Percentiles rank a stretch among this genome's conserved stretches.
Conservation (phyloP, 2,797 vertebrate genomes). For the Eutrigla gurnardus region DNA sequence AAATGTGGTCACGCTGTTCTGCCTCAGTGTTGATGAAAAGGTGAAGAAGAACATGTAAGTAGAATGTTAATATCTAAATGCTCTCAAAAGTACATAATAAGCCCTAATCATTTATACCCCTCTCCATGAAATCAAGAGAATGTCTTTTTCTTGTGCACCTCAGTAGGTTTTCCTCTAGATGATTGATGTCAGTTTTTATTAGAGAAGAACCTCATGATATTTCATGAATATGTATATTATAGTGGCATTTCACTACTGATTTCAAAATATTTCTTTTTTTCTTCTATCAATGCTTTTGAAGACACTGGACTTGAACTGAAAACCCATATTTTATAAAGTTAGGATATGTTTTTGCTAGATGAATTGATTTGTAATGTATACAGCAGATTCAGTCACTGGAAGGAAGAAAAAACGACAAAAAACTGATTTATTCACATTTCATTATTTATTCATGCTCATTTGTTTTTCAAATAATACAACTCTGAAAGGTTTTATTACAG, state of each 20-base stretch:
- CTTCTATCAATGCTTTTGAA: slow-evolving; percentile 69
- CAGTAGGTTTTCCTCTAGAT: slow-evolving; percentile 67
- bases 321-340: slow-evolving; percentile 76
- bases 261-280: slow-evolving; percentile 32
- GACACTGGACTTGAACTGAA: slow-evolving; percentile 75
- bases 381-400: slow-evolving; percentile 74
- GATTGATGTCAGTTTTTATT: slow-evolving; percentile 77
- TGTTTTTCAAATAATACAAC: slow-evolving; percentile 69
- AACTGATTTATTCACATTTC: slow-evolving; percentile 61
- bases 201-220: slow-evolving; percentile 67
- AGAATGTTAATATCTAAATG: slow-evolving; percentile 72
- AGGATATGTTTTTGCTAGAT: slow-evolving; percentile 77
- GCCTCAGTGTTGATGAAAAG: slow-evolving; percentile 67
- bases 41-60: slow-evolving; percentile 62
- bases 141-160: slow-evolving; percentile 62
- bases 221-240: slow-evolving; percentile 69
- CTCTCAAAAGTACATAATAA: slow-evolving; percentile 55
- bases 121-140: slow-evolving; percentile 65
- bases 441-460: slow-evolving; percentile 78
- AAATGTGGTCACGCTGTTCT: slow-evolving; percentile 59
- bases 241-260: slow-evolving; percentile 70
- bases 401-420: slow-evolving; percentile 53
- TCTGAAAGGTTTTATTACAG: slow-evolving; percentile 68
- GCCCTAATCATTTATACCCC: slow-evolving; percentile 32
- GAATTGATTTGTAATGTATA: slow-evolving; percentile 77